Conservation (phyloP, 2,888 invertebrate species). For the Nymphalis urticae region DNA sequence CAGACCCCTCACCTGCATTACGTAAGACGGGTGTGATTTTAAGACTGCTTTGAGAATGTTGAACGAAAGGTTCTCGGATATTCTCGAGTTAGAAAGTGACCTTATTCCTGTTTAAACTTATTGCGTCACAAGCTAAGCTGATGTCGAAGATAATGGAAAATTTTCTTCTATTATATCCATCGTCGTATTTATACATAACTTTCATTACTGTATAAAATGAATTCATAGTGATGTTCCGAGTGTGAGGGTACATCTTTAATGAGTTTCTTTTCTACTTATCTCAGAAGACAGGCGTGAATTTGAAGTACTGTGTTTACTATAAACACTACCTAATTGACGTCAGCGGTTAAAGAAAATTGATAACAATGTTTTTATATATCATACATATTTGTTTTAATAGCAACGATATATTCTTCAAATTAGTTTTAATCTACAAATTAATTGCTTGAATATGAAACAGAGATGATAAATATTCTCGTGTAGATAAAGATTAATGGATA, state of each 20-base stretch:
- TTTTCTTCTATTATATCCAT: neutral
- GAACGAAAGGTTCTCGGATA: constrained; percentile 7
- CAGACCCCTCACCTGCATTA: constrained; percentile 60
- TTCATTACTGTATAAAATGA: neutral
- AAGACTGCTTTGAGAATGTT: constrained; percentile 30
- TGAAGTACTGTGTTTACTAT: neutral
- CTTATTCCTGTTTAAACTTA: constrained; percentile 3
- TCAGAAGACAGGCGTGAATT: neutral
- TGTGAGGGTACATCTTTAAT: neutral
- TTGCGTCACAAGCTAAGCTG: constrained; percentile 1
- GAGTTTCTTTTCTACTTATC: neutral
- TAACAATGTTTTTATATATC: neutral
- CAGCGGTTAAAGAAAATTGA: constrained; percentile 2
- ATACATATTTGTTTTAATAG: too few relatives aligned
- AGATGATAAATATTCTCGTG: too few relatives aligned
- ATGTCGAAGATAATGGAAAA: constrained; percentile 1
- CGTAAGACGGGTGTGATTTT: constrained; percentile 62
- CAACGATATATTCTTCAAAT: too few relatives aligned
- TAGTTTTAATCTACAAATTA: too few relatives aligned
- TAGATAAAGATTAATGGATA: too few relatives aligned
- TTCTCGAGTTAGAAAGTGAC: constrained; percentile 8
- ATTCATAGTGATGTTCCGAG: neutral
- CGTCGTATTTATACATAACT: neutral
- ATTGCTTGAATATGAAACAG: too few relatives aligned
- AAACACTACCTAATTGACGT: neutral